These are phyloP conservation scores for Myiothlypis chrysogaster DNA, from an alignment of 2,797 vertebrate species.

Conservation along the genomic window DNA sequence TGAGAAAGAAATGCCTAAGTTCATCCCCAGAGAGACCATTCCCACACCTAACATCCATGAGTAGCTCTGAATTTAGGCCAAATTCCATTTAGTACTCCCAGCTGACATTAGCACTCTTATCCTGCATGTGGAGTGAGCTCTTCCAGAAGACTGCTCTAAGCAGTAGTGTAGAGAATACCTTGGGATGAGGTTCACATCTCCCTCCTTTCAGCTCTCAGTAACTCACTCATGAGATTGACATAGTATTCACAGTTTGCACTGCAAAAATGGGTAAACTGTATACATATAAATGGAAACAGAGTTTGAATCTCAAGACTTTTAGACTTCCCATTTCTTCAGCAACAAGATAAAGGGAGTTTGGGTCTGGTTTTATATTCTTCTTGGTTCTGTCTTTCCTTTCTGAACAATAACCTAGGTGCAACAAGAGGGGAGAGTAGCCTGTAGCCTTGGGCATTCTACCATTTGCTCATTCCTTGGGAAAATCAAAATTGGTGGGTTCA, in stretches of 20 bases:
- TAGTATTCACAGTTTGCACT: neutral
- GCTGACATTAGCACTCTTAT: neutral
- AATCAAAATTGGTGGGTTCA: neutral
- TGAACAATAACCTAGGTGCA: neutral
- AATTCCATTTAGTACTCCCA: constrained; percentile 13
- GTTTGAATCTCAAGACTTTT: neutral
- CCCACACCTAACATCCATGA: neutral
- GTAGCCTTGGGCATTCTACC: neutral
- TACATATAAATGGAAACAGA: neutral
- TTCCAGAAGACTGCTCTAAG: neutral
- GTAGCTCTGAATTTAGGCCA: neutral
- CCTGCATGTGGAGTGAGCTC: neutral
- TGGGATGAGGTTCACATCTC: neutral
- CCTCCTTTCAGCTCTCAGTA: neutral
- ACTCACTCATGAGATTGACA: neutral
- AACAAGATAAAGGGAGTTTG: neutral
- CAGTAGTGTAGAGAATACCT: neutral
- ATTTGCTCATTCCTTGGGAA: neutral
- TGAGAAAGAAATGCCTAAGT: neutral
- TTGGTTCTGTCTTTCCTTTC: neutral
- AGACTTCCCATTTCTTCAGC: neutral
- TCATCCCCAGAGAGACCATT: neutral
- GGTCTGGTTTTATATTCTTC: neutral
- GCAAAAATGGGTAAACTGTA: neutral
- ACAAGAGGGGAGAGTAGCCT: neutral